Percentiles rank a stretch among this genome's conserved stretches.
phyloP scores from a whole-genome alignment of 2,113 vertebrate species.

The Sander vitreus region DNA sequence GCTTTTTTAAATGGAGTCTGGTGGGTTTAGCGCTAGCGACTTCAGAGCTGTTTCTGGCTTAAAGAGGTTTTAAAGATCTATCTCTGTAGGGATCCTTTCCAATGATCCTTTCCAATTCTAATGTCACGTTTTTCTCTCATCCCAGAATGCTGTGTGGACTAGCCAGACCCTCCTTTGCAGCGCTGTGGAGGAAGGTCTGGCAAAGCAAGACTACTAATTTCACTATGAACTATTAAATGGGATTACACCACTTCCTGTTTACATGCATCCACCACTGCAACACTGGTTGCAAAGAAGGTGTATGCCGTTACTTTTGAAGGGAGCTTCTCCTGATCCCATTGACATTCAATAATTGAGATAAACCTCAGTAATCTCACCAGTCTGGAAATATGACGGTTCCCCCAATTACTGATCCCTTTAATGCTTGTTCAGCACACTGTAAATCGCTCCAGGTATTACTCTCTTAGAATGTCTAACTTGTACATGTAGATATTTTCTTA shows the following conservation, averaged over 20 bases:
- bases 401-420: background rate
- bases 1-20: too few relatives aligned
- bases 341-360: background rate
- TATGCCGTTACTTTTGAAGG: background rate
- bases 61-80: too few relatives aligned
- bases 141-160: too few relatives aligned
- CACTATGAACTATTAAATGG: background rate
- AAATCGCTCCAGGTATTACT: background rate
- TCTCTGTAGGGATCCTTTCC: too few relatives aligned
- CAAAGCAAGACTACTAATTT: background rate
- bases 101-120: too few relatives aligned
- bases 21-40: too few relatives aligned
- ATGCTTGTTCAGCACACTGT: background rate
- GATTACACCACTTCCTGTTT: slow-evolving; percentile 37
- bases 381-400: background rate
- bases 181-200: too few relatives aligned
- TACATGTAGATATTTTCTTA: background rate
- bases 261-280: background rate
- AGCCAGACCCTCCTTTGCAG: too few relatives aligned
- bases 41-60: too few relatives aligned
- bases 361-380: slow-evolving; percentile 18
- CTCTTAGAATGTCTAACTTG: background rate
- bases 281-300: background rate
- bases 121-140: too few relatives aligned
- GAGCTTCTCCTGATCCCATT: slow-evolving; percentile 1